phyloP scores from a whole-genome alignment of 1,140 invertebrate species.

The Delia radicum region DNA sequence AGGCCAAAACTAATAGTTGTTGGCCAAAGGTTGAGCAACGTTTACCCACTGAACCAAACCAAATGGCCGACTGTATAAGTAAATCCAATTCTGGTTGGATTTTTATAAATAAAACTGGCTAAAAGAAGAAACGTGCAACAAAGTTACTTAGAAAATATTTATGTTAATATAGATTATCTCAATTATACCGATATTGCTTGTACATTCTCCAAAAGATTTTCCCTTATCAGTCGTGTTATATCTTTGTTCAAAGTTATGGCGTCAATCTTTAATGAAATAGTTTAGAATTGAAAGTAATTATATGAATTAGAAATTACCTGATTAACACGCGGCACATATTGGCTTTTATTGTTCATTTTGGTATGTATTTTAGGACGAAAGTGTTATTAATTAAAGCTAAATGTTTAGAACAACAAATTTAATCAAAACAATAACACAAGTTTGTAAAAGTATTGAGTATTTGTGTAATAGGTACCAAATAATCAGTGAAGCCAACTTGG shows the following conservation, averaged over 20 bases:
- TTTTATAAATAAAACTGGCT: constrained; percentile 60
- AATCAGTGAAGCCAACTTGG: too few relatives aligned
- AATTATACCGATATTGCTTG: constrained; percentile 59
- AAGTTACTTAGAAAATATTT: not conserved
- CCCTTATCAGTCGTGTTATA: constrained; percentile 60
- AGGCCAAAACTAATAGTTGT: constrained; percentile 63
- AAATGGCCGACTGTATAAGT: constrained; percentile 61
- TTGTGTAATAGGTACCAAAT: too few relatives aligned
- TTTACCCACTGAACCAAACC: constrained; percentile 61
- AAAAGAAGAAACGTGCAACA: not conserved
- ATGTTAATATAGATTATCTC: not conserved
- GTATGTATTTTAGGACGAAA: not conserved
- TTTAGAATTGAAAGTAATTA: not conserved
- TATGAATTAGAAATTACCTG: constrained; percentile 18
- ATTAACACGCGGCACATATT: constrained; percentile 51
- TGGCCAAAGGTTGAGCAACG: constrained; percentile 64
- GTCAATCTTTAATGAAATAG: constrained; percentile 58
- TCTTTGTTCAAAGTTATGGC: constrained; percentile 61
- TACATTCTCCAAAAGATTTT: constrained; percentile 58
- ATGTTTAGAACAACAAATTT: not conserved
- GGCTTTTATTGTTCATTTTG: constrained; percentile 46
- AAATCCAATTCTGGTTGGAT: constrained; percentile 62
- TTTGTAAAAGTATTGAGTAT: too few relatives aligned
- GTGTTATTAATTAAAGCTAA: not conserved
- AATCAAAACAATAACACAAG: too few relatives aligned